These are phyloP conservation scores for Euura lappo DNA, from an alignment of 1,140 invertebrate genomes.

Conservation along the genomic window DNA sequence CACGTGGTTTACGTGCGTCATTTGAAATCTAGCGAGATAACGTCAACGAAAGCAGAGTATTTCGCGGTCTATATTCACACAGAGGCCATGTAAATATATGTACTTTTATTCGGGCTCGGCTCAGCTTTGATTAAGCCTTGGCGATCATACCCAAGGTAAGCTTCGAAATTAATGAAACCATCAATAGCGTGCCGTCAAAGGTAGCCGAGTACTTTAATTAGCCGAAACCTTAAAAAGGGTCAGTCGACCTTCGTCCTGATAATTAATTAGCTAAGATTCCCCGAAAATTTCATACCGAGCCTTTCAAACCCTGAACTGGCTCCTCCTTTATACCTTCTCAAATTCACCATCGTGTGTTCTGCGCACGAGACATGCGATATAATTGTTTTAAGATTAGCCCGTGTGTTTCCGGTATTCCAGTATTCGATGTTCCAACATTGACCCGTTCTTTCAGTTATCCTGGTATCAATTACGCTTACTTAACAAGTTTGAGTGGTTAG, in stretches of 20 bases:
- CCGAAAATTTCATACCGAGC: not conserved
- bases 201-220: not conserved
- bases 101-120: slow-evolving; percentile 29
- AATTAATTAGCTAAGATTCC: not conserved
- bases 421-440: too few relatives aligned
- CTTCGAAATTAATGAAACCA: not conserved
- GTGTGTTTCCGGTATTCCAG: too few relatives aligned
- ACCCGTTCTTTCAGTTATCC: too few relatives aligned
- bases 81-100: not conserved
- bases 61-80: not conserved
- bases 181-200: not conserved
- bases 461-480: too few relatives aligned
- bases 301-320: not conserved
- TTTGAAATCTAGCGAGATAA: not conserved
- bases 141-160: not conserved
- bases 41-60: not conserved
- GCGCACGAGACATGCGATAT: too few relatives aligned
- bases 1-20: not conserved
- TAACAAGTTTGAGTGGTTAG: too few relatives aligned
- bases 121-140: not conserved
- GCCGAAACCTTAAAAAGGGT: not conserved
- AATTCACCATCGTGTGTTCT: too few relatives aligned
- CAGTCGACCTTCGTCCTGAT: not conserved
- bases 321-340: too few relatives aligned
- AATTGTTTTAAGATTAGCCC: too few relatives aligned